Evolutionary conservation across 2,888 invertebrate genomes (phyloP), one percentile per base, ranked within the genome.

Genomic region (Epiblema foenella): DNA sequence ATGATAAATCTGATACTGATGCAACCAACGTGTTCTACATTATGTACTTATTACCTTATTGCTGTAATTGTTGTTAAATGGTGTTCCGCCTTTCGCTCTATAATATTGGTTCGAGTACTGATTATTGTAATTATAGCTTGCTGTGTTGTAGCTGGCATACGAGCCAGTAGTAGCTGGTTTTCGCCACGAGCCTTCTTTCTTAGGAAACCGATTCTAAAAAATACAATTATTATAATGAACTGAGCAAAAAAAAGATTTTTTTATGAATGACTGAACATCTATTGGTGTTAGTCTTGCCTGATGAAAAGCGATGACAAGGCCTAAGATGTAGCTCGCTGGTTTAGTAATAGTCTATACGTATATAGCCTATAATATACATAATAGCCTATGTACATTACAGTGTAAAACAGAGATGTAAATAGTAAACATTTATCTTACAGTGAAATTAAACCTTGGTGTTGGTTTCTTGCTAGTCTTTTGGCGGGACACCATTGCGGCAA

Each of bases 401-500:
- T 33, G n/a, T 33, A 65, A 54, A 62, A n/a, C 9, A 42, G 42
- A 54, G 7, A 29, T 49, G 29, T 5, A 1, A 24, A 24, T 24
- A 3, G 24, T 24, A 52, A 54, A 58, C 49, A 46, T 59, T 69
- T 20, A 33, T 81, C 85, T 85, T 81, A 93, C 93, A 69, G 82
- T 79, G 75, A 85, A 84, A 75, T 79, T 88, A 67, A 88, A 80
- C 78, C 86, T 91, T 17, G 85, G 77, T 56, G 85, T 79, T 24
- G 85, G 76, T 76, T 89, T 93, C 81, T 93, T 93, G 75, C 83
- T 87, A 10, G 90, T 75, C 79, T 93, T 94, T 75, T 94, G 93
- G 17, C 89, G 84, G 46, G 93, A 83, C 9, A 94, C 90, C 93
- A 94, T 91, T 78, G 93, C 84, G 0, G 94, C 90, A 75, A 96